Base-by-base conservation (phyloP, 2,888 invertebrate species). In the Latrodectus elegans region DNA sequence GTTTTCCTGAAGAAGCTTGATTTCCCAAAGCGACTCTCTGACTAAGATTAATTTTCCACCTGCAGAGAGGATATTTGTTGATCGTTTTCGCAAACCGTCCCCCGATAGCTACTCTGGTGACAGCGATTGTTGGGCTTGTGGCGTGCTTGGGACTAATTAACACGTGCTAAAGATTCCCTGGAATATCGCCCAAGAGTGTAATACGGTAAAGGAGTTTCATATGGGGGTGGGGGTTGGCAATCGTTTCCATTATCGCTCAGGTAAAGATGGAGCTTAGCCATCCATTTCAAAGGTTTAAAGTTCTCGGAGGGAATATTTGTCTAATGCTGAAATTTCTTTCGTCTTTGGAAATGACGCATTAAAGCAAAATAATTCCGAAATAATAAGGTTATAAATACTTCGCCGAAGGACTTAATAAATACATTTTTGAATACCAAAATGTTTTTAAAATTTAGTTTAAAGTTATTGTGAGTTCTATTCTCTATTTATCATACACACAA, bases 1-100 rank as follows among this genome's bases (percentile, higher is more conserved):
- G 60, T 60, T 60, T 60, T 60, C 60, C 60, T 38, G 65, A 52
- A 60, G 60, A 12, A 60, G 11, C 11, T 11, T 60, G 73, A 74
- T 52, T 83, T 76, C 83, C 83, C 83, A 75, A 64, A 76, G 64
- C 60, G 75, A 70, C 70, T 4, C 76, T 76, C 68, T 76, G 83
- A 83, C 83, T 76, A 83, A 83, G 83, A 83, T 83, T 81, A 83
- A 83, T 83, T 83, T 60, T 83, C 83, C n/a, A 82, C 73, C 74
- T 74, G 73, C 74, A 73, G 60, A n/a, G 74, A 65, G 70, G 83
- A 83, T 83, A 83, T 83, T 75, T 76, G 83, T 83, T 67, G 74
- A 74, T 74, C 74, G 67, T 67, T 75, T 82, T 75, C 55, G 15
- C 22, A 49, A 71, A 53, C 70, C 55, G 64, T 70, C 75, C 76